phyloP scores from a whole-genome alignment of 2,888 invertebrate species.

The Chirona hameri region DNA sequence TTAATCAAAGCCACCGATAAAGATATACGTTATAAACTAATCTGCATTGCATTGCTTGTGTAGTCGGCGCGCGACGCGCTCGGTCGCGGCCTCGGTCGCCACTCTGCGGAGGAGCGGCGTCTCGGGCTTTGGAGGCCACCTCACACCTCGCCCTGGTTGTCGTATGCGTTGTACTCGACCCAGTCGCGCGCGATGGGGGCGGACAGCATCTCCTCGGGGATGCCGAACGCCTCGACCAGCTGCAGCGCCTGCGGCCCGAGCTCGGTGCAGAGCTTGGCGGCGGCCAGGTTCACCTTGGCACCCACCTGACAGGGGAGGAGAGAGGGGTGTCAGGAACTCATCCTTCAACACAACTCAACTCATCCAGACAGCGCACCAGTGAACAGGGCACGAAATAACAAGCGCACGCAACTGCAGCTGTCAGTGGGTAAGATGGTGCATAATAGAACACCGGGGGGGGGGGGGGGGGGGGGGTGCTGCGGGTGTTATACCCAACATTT shows the following conservation, averaged over 20 bases:
- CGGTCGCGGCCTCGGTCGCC: not conserved
- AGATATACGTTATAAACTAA: not conserved
- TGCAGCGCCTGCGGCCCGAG: conserved; percentile 38
- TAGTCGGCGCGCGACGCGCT: not conserved
- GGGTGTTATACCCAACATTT: too few species aligned
- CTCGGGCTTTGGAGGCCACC: not conserved
- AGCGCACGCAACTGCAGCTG: too few species aligned
- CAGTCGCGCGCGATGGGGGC: conserved; percentile 41
- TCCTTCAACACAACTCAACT: too few species aligned
- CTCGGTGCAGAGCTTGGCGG: conserved; percentile 37
- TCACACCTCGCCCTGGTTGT: conserved; percentile 41
- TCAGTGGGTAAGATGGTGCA: too few species aligned
- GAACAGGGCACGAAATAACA: too few species aligned
- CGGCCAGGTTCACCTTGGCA: conserved; percentile 34
- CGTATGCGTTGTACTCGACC: conserved; percentile 40
- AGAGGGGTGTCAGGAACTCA: not conserved
- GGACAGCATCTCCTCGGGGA: conserved; percentile 40
- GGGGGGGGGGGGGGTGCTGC: too few species aligned
- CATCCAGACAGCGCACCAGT: too few species aligned
- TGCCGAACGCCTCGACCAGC: conserved; percentile 41
- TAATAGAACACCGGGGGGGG: too few species aligned
- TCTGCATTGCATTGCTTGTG: not conserved
- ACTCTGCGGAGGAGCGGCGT: not conserved
- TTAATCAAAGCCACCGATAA: not conserved
- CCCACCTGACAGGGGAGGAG: not conserved